Evolutionary conservation across 2,113 vertebrate species (phyloP), one percentile per base, ranked within the genome.

Genomic region (Tonatia bakeri): DNA sequence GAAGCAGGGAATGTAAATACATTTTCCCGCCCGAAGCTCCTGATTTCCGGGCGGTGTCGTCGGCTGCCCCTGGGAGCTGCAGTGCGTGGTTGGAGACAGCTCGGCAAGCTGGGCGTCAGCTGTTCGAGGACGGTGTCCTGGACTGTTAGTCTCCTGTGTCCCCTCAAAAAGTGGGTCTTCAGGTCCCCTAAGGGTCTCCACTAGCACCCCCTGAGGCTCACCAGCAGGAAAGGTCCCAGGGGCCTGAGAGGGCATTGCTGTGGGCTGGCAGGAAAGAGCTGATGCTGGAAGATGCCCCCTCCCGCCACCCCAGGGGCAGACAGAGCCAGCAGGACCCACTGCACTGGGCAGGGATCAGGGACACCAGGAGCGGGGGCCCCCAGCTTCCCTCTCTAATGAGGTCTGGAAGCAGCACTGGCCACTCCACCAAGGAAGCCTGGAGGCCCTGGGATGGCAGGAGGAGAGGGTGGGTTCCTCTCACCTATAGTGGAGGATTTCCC

Each of bases 191-290:
- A n/a, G n/a, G n/a, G 14, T 2, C 50, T n/a, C 9, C 31, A 2
- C 5, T 1, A 36, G 31, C 15, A 4, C 31, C 75, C 50, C 22
- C 61, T 1, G 17, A 72, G 19, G 50, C 14, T 84, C 31, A 36
- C 9, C 9, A 8, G 19, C 61, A 65, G 84, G 28, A 36, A 87
- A 24, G 0, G 11, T n/a, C 40, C 64, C 64, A n/a, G 12, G 52
- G 8, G 10, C 12, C 20, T 1, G 7, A 14, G 38, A 11, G 19
- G 1, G 22, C 1, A 4, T 45, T 16, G 0, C 20, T 2, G 9
- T 16, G 40, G 38, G 38, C 11, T 22, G 6, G 31, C 52, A 59
- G 33, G 4, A 15, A 38, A 20, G 14, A 31, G 43, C 10, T 1
- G 2, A 24, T 3, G 7, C 45, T 17, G 33, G 52, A 50, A 82